phyloP scores from a whole-genome alignment of 2,113 vertebrate species.

The Cyanoramphus novaezelandiae region DNA sequence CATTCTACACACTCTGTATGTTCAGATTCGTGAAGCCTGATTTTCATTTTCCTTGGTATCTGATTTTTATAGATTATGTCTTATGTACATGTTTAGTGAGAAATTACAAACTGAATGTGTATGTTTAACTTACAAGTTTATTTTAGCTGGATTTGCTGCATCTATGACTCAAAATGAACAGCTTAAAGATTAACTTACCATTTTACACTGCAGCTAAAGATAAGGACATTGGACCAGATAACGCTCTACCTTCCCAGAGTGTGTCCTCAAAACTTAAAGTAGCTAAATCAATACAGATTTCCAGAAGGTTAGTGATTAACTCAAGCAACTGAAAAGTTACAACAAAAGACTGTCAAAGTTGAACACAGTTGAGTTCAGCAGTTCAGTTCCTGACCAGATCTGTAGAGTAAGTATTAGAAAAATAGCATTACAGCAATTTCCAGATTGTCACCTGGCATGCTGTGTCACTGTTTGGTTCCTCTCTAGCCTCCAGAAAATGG shows the following conservation, averaged over 20 bases:
- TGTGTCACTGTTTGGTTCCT: neutral
- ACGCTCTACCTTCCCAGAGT: conserved; percentile 22
- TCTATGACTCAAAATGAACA: neutral
- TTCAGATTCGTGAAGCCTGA: neutral
- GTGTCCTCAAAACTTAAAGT: neutral
- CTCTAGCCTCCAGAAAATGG: neutral
- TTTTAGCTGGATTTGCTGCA: neutral
- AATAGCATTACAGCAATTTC: neutral
- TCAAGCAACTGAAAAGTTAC: too few relatives aligned
- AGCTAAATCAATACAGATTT: conserved; percentile 20
- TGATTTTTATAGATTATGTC: neutral
- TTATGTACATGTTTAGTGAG: neutral
- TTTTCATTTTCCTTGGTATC: neutral
- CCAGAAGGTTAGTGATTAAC: neutral
- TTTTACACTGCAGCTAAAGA: conserved; percentile 20
- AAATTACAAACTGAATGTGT: neutral
- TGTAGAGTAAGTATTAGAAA: too few relatives aligned
- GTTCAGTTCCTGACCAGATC: too few relatives aligned
- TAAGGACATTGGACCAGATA: conserved; percentile 51
- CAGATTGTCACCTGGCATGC: neutral
- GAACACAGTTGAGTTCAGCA: too few relatives aligned
- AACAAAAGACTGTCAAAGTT: too few relatives aligned
- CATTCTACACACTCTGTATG: neutral
- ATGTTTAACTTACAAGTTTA: conserved; percentile 20
- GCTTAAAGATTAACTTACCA: conserved; percentile 45